These are phyloP conservation scores for Mesorhabditis sp. DNA, from an alignment of 2,888 invertebrate species.

Conservation along the genomic window DNA sequence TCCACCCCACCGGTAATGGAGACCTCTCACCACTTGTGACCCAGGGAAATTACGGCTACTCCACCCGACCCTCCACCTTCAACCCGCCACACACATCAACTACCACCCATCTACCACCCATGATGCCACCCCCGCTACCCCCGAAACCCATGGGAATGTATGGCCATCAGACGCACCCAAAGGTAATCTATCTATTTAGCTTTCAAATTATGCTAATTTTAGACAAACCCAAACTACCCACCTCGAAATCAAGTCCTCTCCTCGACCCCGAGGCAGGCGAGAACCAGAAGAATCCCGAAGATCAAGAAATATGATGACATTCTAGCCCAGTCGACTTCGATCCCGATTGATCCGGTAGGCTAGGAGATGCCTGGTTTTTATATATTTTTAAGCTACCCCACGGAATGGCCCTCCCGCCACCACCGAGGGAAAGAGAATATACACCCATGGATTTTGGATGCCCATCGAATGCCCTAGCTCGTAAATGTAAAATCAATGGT, in stretches of 20 bases:
- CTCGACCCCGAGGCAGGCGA: not conserved
- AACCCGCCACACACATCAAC: not conserved
- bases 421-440: not conserved
- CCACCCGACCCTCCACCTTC: not conserved
- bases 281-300: not conserved
- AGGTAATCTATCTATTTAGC: not conserved
- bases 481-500: not conserved
- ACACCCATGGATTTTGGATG: not conserved
- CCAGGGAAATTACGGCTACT: not conserved
- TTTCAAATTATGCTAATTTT: not conserved
- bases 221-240: not conserved
- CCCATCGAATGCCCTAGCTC: not conserved
- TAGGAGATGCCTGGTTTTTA: not conserved
- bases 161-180: not conserved
- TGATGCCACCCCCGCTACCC: not conserved
- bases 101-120: not conserved
- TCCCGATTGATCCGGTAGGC: slow-evolving; percentile 6
- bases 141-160: not conserved
- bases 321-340: not conserved
- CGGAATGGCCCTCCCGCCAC: not conserved
- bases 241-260: not conserved
- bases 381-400: not conserved
- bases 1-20: not conserved
- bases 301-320: not conserved
- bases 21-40: not conserved